Evolutionary conservation across 2,113 vertebrate species (phyloP).

Genomic region (Calyptommatus sinebrachiatus): DNA sequence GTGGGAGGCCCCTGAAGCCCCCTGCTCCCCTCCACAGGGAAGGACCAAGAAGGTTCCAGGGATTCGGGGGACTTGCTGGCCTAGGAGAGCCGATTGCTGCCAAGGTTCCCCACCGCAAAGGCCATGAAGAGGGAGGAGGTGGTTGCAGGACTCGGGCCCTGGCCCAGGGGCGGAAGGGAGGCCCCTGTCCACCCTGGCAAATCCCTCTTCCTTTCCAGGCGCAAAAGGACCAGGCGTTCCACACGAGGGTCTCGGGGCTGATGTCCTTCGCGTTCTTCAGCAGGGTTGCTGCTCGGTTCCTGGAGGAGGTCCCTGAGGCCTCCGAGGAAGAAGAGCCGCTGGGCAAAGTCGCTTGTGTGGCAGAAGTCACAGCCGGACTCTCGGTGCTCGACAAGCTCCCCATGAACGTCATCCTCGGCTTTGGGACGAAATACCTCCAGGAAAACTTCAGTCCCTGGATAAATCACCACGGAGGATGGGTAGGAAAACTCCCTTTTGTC

Average conservation of each 20-base stretch:
- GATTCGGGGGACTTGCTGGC: neutral
- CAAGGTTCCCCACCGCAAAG: neutral
- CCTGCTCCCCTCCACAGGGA: neutral
- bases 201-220: constrained; percentile 58
- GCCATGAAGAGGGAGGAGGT: neutral
- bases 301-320: constrained; percentile 37
- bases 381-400: constrained; percentile 70
- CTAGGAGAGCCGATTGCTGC: neutral
- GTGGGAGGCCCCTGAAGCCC: too few species aligned
- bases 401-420: constrained; percentile 72
- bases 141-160: too few species aligned
- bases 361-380: constrained; percentile 77
- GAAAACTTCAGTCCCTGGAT: constrained; percentile 78
- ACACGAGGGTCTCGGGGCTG: constrained; percentile 22
- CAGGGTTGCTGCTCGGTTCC: constrained; percentile 59
- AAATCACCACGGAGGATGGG: constrained; percentile 77
- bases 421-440: constrained; percentile 80
- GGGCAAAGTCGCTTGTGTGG: constrained; percentile 73
- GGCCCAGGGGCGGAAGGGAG: too few species aligned
- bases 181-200: neutral
- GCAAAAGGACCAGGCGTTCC: constrained; percentile 51
- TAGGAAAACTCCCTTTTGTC: constrained; percentile 53
- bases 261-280: constrained; percentile 70
- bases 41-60: neutral
- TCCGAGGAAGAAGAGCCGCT: constrained; percentile 39